Evolutionary conservation across 1,140 invertebrate species (phyloP).

Genomic region (Drosophila grimshawi): DNA sequence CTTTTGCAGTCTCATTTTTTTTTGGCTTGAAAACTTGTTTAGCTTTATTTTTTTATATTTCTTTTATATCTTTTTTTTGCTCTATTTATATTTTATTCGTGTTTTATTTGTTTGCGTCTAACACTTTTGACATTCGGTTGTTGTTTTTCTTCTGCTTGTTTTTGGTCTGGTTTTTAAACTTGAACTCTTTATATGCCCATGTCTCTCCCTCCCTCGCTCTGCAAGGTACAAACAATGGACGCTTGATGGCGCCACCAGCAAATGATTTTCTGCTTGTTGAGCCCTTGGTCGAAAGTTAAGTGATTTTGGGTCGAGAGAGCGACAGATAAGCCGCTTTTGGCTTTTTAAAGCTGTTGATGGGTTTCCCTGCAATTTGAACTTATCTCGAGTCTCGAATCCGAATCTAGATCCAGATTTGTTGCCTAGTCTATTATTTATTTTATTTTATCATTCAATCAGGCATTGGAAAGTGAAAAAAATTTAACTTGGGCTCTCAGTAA

Average conservation of each 20-base stretch:
- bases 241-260: conserved; percentile 45
- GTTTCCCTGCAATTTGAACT: conserved; percentile 2
- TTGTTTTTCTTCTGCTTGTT: conserved; percentile 4
- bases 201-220: background rate
- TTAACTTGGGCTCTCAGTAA: background rate
- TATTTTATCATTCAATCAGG: conserved; percentile 37
- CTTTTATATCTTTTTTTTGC: conserved; percentile 18
- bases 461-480: conserved; percentile 8
- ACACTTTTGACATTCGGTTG: conserved; percentile 36
- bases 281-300: conserved; percentile 46
- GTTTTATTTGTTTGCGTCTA: conserved; percentile 25
- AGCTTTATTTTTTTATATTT: conserved; percentile 1
- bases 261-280: conserved; percentile 29
- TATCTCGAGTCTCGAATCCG: background rate
- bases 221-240: conserved; percentile 39
- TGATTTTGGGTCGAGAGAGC: conserved; percentile 52
- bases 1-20: conserved; percentile 17
- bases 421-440: background rate
- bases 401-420: background rate
- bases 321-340: conserved; percentile 45
- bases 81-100: conserved; percentile 33
- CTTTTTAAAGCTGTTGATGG: conserved; percentile 29
- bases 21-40: conserved; percentile 42
- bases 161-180: conserved; percentile 14
- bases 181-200: background rate